These are phyloP conservation scores for Mongoloraphidia duomilia DNA, from an alignment of 2,888 invertebrate genomes.

Conservation along the genomic window DNA sequence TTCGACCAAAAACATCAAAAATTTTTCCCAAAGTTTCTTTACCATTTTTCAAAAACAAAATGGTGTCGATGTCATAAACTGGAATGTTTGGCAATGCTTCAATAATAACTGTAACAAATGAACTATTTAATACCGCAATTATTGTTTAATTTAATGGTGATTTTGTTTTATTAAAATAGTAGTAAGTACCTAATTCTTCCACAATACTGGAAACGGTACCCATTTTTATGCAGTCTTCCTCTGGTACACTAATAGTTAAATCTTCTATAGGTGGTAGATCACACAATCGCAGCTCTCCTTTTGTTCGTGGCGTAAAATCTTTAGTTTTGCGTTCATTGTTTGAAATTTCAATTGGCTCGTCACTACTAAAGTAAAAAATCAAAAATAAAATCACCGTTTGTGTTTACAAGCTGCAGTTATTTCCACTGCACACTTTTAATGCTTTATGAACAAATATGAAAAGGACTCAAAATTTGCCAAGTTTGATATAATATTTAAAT, in stretches of 20 bases:
- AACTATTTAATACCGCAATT: background rate
- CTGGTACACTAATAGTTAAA: constrained; percentile 61
- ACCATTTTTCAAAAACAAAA: constrained; percentile 72
- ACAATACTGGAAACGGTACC: constrained; percentile 59
- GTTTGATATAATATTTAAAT: no score
- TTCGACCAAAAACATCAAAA: constrained; percentile 85
- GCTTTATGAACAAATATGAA: background rate
- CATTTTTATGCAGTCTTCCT: constrained; percentile 56
- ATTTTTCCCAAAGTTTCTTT: constrained; percentile 62
- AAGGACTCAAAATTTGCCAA: background rate
- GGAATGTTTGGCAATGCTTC: constrained; percentile 55
- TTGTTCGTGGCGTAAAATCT: constrained; percentile 14
- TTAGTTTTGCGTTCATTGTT: background rate
- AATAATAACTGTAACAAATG: constrained; percentile 51
- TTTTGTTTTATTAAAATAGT: background rate
- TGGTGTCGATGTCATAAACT: constrained; percentile 72
- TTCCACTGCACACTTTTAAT: background rate
- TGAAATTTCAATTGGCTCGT: background rate
- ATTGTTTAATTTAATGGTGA: background rate
- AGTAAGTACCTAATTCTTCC: constrained; percentile 51
- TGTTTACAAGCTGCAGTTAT: no score
- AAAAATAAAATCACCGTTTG: background rate
- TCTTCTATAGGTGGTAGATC: constrained; percentile 73
- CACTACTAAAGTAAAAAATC: background rate
- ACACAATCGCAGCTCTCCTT: constrained; percentile 45